Conservation (phyloP, 2,888 invertebrate genomes). For the Lasioglossum oenotherae region DNA sequence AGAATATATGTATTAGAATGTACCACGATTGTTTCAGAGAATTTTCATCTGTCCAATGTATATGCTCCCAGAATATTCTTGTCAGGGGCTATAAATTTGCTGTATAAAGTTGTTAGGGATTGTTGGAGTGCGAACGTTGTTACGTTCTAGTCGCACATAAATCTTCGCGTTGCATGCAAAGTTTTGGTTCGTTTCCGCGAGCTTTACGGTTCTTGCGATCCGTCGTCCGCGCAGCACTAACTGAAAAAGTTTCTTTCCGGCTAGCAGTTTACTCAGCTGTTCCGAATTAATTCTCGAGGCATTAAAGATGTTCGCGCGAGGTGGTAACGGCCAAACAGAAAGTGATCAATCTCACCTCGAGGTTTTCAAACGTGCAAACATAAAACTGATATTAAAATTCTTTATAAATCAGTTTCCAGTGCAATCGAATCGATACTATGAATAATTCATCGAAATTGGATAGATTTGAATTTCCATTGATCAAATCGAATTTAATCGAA, state of each 20-base stretch:
- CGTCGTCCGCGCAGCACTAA: neutral
- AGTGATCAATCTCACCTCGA: neutral
- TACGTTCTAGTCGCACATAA: neutral
- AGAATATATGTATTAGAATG: too few relatives aligned
- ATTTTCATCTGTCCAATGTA: neutral
- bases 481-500: neutral
- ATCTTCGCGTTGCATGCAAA: neutral
- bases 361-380: neutral
- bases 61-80: neutral
- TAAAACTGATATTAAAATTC: neutral
- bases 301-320: neutral
- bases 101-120: neutral
- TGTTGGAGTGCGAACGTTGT: neutral
- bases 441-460: neutral
- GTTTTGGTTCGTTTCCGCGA: neutral
- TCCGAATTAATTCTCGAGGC: neutral
- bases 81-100: neutral
- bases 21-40: neutral
- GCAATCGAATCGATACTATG: neutral
- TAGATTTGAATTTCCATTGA: neutral
- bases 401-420: neutral
- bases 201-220: neutral
- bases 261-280: neutral
- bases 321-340: neutral
- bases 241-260: neutral